Evolutionary conservation across 2,113 vertebrate species (phyloP).

Genomic region (Clarias magur): DNA sequence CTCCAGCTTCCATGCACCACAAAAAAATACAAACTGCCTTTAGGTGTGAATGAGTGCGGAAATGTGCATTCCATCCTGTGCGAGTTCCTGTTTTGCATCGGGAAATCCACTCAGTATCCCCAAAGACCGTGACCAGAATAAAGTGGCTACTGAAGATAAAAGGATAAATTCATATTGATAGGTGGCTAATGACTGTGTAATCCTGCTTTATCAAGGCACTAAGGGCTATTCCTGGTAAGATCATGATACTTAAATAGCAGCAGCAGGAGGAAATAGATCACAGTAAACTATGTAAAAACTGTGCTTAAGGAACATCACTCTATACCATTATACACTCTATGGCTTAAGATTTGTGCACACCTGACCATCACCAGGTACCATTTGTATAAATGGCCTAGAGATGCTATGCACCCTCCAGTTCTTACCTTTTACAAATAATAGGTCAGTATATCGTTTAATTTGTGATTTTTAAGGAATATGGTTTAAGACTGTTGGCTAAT

Average conservation of each 20-base stretch:
- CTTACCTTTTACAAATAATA: no score
- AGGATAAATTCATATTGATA: neutral
- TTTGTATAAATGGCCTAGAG: no score
- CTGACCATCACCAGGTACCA: no score
- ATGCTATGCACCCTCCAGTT: no score
- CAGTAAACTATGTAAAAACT: neutral
- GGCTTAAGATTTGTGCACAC: neutral
- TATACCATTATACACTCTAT: neutral
- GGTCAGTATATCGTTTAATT: no score
- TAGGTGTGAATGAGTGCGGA: neutral
- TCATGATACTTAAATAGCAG: neutral
- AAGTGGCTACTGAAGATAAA: neutral
- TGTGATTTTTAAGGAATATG: no score
- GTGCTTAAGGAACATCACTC: neutral
- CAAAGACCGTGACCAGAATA: neutral
- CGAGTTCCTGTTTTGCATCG: neutral
- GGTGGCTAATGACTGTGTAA: neutral
- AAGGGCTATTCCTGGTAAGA: neutral
- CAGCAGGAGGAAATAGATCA: neutral
- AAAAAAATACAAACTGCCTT: neutral
- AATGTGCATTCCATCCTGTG: neutral
- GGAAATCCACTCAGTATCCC: neutral
- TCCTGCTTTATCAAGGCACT: neutral
- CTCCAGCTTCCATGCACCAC: neutral
- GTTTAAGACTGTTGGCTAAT: no score